These are phyloP conservation scores for Urocynchramus pylzowi DNA, from an alignment of 2,113 vertebrate species.

Conservation along the genomic window DNA sequence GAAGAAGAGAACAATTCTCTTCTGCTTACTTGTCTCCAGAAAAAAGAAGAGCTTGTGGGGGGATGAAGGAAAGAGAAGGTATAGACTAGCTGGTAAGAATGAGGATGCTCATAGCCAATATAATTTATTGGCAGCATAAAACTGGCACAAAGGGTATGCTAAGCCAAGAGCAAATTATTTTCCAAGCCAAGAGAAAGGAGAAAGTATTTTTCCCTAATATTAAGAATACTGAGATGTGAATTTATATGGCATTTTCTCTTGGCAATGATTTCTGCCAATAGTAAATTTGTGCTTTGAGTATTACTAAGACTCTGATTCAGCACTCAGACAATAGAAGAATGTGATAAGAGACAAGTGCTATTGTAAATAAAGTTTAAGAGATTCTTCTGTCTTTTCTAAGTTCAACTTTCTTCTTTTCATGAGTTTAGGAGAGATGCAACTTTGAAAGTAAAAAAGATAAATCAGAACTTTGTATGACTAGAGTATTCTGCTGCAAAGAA, in stretches of 20 bases:
- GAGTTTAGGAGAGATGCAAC: neutral
- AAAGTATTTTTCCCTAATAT: neutral
- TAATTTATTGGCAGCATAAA: neutral
- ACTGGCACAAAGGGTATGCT: neutral
- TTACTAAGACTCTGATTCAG: neutral
- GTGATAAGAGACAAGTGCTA: neutral
- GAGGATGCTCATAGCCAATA: rapidly evolving
- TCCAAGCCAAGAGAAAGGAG: neutral
- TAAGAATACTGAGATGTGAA: neutral
- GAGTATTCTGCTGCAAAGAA: neutral
- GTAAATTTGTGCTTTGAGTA: neutral
- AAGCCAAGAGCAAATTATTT: neutral
- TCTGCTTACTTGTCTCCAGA: neutral
- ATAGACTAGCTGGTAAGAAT: neutral
- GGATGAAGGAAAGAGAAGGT: neutral
- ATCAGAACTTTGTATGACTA: neutral
- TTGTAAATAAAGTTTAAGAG: neutral
- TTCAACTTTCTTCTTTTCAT: neutral
- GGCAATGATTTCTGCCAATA: neutral
- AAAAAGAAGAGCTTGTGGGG: neutral
- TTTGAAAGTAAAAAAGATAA: neutral
- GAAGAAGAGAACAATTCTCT: neutral
- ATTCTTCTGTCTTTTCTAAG: neutral
- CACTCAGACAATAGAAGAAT: neutral
- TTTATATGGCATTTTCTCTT: neutral